Conservation (phyloP, 1,140 invertebrate genomes). For the Brachionus rubens region DNA sequence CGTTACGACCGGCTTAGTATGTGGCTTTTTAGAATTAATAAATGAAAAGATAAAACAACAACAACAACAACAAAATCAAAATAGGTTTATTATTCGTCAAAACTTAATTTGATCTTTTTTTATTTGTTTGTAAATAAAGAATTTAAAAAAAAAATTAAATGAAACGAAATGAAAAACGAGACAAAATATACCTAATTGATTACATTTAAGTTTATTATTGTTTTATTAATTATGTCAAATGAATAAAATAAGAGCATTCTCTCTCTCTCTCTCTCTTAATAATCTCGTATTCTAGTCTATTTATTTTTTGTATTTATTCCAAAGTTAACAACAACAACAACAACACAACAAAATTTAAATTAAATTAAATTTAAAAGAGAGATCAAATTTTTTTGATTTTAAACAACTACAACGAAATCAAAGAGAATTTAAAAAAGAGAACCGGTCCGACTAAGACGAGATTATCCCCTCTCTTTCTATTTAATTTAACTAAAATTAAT, state of each 20-base stretch:
- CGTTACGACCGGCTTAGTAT: too few relatives aligned
- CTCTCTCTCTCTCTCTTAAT: too few relatives aligned
- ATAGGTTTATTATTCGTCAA: too few relatives aligned
- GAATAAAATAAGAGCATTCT: not conserved
- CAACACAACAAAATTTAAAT: too few relatives aligned
- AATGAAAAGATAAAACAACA: too few relatives aligned
- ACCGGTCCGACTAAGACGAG: not conserved
- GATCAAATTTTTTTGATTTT: too few relatives aligned
- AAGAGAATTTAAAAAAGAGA: not conserved
- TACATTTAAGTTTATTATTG: slow-evolving; percentile 8
- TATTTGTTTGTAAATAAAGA: slow-evolving; percentile 33
- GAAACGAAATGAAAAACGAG: not conserved
- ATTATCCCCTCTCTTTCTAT: slow-evolving; percentile 20
- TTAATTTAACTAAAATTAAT: too few relatives aligned
- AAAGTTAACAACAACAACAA: slow-evolving; percentile 11
- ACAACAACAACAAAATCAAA: too few relatives aligned
- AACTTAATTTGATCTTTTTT: slow-evolving; percentile 1
- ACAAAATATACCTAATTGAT: slow-evolving; percentile 36
- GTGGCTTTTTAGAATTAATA: too few relatives aligned
- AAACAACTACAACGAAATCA: too few relatives aligned
- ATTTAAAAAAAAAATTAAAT: slow-evolving; percentile 9
- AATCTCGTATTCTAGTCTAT: not conserved
- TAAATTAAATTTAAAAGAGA: too few relatives aligned
- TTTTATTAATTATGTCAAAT: slow-evolving; percentile 43
- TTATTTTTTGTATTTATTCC: slow-evolving; percentile 17